Percentiles rank a stretch among this genome's conserved stretches.
phyloP scores from a whole-genome alignment of 1,140 invertebrate genomes.

The Hyles vespertilio region DNA sequence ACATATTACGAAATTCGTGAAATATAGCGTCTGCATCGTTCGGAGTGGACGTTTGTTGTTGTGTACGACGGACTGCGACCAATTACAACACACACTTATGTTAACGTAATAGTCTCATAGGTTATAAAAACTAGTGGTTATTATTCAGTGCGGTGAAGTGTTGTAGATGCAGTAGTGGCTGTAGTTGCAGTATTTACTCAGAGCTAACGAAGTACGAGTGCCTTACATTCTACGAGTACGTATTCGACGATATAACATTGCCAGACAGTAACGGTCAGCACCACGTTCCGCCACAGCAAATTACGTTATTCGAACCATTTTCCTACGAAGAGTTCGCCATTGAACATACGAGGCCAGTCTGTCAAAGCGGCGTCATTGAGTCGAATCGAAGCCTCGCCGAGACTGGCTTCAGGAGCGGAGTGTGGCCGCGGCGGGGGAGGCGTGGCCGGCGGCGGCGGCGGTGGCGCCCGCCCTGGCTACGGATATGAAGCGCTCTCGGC shows the following conservation, averaged over 20 bases:
- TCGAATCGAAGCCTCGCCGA: conserved; percentile 50
- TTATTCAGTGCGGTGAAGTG: too few relatives aligned
- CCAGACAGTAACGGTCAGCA: conserved; percentile 35
- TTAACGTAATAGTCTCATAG: background rate
- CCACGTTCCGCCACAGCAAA: conserved; percentile 70
- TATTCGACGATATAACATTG: background rate
- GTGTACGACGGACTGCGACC: conserved; percentile 18
- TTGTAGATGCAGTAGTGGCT: too few relatives aligned
- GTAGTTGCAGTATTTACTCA: too few relatives aligned
- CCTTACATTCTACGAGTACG: too few relatives aligned
- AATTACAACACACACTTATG: conserved; percentile 17
- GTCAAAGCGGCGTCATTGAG: conserved; percentile 62
- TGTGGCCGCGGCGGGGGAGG: conserved; percentile 52
- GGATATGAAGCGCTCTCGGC: conserved; percentile 66
- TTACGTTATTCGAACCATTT: conserved; percentile 61
- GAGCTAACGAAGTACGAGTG: too few relatives aligned
- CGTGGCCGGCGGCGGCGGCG: conserved; percentile 44
- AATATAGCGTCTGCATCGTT: conserved; percentile 5
- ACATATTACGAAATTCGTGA: conserved; percentile 18
- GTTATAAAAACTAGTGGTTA: too few relatives aligned
- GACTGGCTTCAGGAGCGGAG: conserved; percentile 49
- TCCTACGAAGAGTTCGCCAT: conserved; percentile 47
- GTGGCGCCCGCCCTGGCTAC: conserved; percentile 58
- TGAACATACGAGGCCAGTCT: conserved; percentile 47
- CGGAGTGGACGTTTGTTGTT: conserved; percentile 26